Evolutionary conservation across 2,797 vertebrate species (phyloP).

Genomic region (Pangasius mekongensis): DNA sequence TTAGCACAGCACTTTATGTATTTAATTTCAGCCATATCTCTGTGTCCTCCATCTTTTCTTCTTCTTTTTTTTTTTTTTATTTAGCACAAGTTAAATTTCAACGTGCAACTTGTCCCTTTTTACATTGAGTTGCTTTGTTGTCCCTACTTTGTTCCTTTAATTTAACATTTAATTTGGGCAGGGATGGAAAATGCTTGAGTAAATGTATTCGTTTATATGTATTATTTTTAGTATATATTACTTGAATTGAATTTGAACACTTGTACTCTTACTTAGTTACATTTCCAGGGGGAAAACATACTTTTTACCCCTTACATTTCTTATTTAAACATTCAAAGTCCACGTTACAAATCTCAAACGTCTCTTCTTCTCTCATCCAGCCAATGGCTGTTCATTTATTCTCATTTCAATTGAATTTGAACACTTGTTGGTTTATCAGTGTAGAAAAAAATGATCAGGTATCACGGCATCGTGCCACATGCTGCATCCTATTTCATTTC

Average conservation of each 20-base stretch:
- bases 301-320: not conserved
- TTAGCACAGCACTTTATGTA: constrained; percentile 25
- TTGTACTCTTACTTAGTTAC: not conserved
- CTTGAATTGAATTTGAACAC: not conserved
- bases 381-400: not conserved
- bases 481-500: not conserved
- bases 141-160: not conserved
- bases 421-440: not conserved
- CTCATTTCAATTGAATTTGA: not conserved
- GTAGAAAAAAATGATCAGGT: not conserved
- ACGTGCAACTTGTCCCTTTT: not conserved
- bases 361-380: not conserved
- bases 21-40: not conserved
- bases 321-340: not conserved
- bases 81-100: not conserved
- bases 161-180: constrained; percentile 12
- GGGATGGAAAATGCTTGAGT: not conserved
- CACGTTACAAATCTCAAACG: not conserved
- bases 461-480: not conserved
- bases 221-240: not conserved
- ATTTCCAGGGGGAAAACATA: not conserved
- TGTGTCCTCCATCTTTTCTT: constrained; percentile 8
- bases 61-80: not conserved
- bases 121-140: not conserved
- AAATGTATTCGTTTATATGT: not conserved